Base-by-base conservation (phyloP, 92 coral and sea anemone species). In the Parazoanthus darwini region DNA sequence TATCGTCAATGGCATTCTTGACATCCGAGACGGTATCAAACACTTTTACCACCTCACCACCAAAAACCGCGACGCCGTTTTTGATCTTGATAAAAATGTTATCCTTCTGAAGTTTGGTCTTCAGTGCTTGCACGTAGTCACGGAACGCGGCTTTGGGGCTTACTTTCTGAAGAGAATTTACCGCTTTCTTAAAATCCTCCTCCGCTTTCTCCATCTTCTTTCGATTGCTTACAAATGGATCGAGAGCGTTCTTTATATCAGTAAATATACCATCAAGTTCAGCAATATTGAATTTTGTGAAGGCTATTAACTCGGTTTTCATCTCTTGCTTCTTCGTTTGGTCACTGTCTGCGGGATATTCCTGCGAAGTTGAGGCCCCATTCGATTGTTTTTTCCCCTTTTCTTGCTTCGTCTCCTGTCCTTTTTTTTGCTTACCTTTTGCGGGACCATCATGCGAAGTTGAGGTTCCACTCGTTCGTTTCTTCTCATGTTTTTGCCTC, bases 81-180 rank as follows among this genome's bases (percentile, higher is more conserved):
- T 94, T 94, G 33, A 94, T 90, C 93, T 94, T 94, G 86, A 94
- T 93, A 68, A 89, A 90, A 18, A 94, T 94, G 16, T 92, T 88
- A 35, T 91, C 94, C 35, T 89, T 86, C 88, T 89, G 93, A 42
- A 94, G 89, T 68, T 76, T 91, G 4, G 91, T 89, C 74, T 90
- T 94, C 33, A 94, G 91, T 5, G 93, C 91, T 11, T 74, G 81
- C 68, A 91, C 85, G 54, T 94, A 94, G 46, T 94, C 98, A 11
- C 88, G 77, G 85, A 94, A 91, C 77, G 87, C 85, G 59, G 93
- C 94, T 48, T 81, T 87, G 7, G 94, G 95, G 35, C 85, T 91
- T 35, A 94, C 89, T n/a, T 74, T 89, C 63, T 72, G 86, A 6
- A 92, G 46, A 2, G 98, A 93, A 74, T 54, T 90, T 23, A 93